Evolutionary conservation across 2,797 vertebrate species (phyloP), one percentile per base, ranked within the genome.

Genomic region (Pagetopsis macropterus): DNA sequence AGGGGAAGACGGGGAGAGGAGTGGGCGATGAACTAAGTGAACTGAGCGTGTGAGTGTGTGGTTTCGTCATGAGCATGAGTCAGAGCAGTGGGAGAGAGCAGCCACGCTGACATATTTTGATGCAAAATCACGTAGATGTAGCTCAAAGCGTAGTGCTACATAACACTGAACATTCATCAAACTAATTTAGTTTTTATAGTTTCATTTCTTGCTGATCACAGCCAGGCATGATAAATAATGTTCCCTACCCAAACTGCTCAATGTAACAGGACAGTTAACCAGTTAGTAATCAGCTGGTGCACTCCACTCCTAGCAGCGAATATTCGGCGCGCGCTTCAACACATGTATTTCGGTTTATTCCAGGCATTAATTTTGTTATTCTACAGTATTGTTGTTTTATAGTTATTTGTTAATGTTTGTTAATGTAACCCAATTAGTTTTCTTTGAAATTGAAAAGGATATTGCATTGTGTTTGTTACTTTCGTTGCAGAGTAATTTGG

Each of bases 31-130:
- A 66, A 69, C 59, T 31, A 40, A 21, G 17, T 50, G 50, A 76
- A 43, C 71, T 3, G 51, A 59, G 41, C 3, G 48, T 58, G 66
- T 72, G 61, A 51, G 65, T 23, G 63, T 41, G 66, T 72, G 61
- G 33, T 54, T 67, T 69, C 31, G 27, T 82, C 71, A 75, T n/a
- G 27, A 79, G 52, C 23, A 2, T 87, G 83, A 91, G 54, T 89
- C 81, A 87, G 51, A 78, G 58, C 13, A 0, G 68, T 78, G 83
- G 69, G 79, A 55, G 68, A 82, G 71, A 77, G 68, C 57, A 10
- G 33, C 55, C 86, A 70, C 54, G 21, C 50, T 72, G 85, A 78
- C 82, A 70, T 72, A 65, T 48, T 58, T 1, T 51, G 59, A 67
- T 52, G 68, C 6, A 49, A 33, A 73, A 72, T 8, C 65, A 56